phyloP scores from a whole-genome alignment of 2,888 invertebrate species.

The Agriopis leucophaearia region DNA sequence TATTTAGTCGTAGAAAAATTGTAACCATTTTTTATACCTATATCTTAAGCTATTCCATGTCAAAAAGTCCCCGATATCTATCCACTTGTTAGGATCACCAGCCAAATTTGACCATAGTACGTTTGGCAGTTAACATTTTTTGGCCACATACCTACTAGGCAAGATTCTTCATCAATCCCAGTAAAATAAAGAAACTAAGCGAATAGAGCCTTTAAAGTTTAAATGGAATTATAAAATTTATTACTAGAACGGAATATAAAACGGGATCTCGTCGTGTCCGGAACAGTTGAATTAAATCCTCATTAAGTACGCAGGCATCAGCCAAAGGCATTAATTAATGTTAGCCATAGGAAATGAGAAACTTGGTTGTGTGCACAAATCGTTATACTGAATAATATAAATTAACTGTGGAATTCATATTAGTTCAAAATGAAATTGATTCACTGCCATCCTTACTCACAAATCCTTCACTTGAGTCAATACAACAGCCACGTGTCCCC shows the following conservation, averaged over 20 bases:
- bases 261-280: constrained; percentile 51
- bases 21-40: too few relatives aligned
- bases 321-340: constrained; percentile 26
- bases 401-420: background rate
- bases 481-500: constrained; percentile 64
- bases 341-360: constrained; percentile 21
- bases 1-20: too few relatives aligned
- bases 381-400: constrained; percentile 3
- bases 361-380: constrained; percentile 9
- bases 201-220: constrained; percentile 46
- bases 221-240: constrained; percentile 60
- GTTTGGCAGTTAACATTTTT: too few relatives aligned
- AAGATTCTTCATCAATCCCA: background rate
- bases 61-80: too few relatives aligned
- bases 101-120: too few relatives aligned
- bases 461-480: constrained; percentile 54
- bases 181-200: constrained; percentile 27
- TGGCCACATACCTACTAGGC: too few relatives aligned
- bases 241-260: constrained; percentile 55
- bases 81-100: too few relatives aligned
- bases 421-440: background rate
- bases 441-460: background rate
- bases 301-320: constrained; percentile 28
- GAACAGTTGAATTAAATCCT: constrained; percentile 41
- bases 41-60: too few relatives aligned